Percentiles rank a stretch among this genome's conserved stretches.
Conservation (phyloP, 2,888 invertebrate species). For the Resseliella maxima region DNA sequence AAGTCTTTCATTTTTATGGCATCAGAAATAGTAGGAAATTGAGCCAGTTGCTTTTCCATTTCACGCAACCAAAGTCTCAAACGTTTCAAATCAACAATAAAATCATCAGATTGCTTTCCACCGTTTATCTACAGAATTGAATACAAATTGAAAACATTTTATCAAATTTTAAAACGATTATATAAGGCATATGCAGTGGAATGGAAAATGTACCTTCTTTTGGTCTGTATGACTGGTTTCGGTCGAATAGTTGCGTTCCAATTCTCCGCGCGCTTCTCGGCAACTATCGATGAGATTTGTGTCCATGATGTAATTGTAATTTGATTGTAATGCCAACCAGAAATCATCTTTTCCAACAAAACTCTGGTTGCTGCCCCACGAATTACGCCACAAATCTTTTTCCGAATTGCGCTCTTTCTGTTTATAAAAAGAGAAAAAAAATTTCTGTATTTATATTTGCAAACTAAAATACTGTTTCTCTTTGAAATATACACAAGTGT, state of each 20-base stretch:
- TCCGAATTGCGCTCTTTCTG: constrained; percentile 70
- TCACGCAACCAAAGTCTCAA: constrained; percentile 87
- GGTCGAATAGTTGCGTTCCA: constrained; percentile 64
- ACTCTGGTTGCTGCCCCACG: constrained; percentile 79
- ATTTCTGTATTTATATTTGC: background rate
- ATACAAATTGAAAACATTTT: background rate
- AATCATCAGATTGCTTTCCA: constrained; percentile 62
- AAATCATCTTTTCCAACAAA: constrained; percentile 81
- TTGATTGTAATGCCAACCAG: constrained; percentile 90
- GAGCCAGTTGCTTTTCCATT: constrained; percentile 81
- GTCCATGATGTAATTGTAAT: constrained; percentile 96
- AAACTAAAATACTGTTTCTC: background rate
- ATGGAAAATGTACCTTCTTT: constrained; percentile 63
- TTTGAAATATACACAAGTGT: too few relatives aligned
- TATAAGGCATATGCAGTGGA: too few relatives aligned
- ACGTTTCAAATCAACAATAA: constrained; percentile 68
- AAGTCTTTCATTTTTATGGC: constrained; percentile 76
- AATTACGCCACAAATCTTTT: constrained; percentile 78
- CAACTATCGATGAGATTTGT: constrained; percentile 92
- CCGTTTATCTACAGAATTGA: constrained; percentile 27
- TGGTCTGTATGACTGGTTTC: constrained; percentile 62
- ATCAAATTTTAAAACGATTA: background rate
- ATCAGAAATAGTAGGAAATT: constrained; percentile 78
- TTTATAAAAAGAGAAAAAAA: background rate
- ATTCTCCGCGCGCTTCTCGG: constrained; percentile 71